Percentiles rank a stretch among this genome's conserved stretches.
Conservation (phyloP, 2,113 vertebrate genomes). For the Romanogobio albipinnatus region DNA sequence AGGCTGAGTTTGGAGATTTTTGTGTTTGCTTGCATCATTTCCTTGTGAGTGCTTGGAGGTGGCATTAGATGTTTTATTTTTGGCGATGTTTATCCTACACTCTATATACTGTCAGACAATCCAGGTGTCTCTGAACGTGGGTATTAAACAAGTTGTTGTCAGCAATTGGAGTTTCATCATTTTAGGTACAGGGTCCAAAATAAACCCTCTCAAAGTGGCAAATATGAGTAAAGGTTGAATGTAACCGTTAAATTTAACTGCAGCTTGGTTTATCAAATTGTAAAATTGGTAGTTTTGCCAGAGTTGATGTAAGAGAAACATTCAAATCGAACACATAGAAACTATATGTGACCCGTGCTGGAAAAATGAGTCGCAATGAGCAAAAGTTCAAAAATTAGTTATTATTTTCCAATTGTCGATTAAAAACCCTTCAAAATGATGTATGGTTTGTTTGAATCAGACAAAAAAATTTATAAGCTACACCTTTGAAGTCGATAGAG, state of each 20-base stretch:
- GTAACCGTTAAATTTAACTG: background rate
- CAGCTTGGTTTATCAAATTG: background rate
- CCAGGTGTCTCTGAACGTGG: constrained; percentile 2
- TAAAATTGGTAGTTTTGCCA: background rate
- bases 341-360: background rate
- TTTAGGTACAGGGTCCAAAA: background rate
- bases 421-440: no score
- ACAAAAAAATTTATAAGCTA: no score
- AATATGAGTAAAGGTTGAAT: background rate
- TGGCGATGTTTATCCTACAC: background rate
- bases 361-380: no score
- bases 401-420: no score
- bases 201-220: background rate
- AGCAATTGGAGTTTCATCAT: no score
- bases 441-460: no score
- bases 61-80: constrained; percentile 11
- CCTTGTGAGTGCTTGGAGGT: background rate
- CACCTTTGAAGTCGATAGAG: no score
- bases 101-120: background rate
- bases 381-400: no score
- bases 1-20: constrained; percentile 19
- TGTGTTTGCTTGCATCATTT: background rate
- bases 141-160: background rate
- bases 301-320: background rate
- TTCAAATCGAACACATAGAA: background rate